Evolutionary conservation across 2,797 vertebrate genomes (phyloP), one percentile per base, ranked within the genome.

Genomic region (Carduelis carduelis): DNA sequence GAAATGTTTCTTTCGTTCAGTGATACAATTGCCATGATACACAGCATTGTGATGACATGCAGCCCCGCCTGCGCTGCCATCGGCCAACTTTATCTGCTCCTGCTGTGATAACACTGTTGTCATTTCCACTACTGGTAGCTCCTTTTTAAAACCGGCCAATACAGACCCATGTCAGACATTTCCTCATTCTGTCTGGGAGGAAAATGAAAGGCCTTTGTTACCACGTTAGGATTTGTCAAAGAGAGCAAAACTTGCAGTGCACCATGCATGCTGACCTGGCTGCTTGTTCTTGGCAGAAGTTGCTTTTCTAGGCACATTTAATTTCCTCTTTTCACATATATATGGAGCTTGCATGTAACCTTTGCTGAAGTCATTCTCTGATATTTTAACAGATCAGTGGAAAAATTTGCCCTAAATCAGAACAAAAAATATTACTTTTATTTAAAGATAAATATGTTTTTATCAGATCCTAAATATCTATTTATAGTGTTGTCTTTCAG

Each of bases 81-180:
- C 89, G 83, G 53, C 72, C 2, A 2, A 34, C 69, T 93, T 86
- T 78, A 83, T 94, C 84, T 55, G 24, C 28, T 92, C 79, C 55
- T 50, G 16, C 87, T 86, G 79, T 56, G 90, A 95, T 91, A 96
- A 87, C 57, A 83, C 50, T 83, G 49, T 86, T 96, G 82, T 89
- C 72, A 88, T 92, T 91, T 88, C 79, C 89, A 85, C 71, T 71
- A 11, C 8, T 89, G 89, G 81, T 80, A 78, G 57, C 41, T 95
- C 50, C 65, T 81, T 92, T 83, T 72, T 44, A 75, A 87, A 72
- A 57, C 27, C 69, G 86, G 68, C 83, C 81, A 85, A 64, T 60
- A 64, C 60, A 87, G 44, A 78, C 75, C 32, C 3, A 30, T 91
- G 88, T 88, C 91, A 93, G 79, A 69, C 52, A 72, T 50, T 91